Evolutionary conservation across 2,113 vertebrate genomes (phyloP), one percentile per base, ranked within the genome.

Genomic region (Austrofundulus limnaeus): DNA sequence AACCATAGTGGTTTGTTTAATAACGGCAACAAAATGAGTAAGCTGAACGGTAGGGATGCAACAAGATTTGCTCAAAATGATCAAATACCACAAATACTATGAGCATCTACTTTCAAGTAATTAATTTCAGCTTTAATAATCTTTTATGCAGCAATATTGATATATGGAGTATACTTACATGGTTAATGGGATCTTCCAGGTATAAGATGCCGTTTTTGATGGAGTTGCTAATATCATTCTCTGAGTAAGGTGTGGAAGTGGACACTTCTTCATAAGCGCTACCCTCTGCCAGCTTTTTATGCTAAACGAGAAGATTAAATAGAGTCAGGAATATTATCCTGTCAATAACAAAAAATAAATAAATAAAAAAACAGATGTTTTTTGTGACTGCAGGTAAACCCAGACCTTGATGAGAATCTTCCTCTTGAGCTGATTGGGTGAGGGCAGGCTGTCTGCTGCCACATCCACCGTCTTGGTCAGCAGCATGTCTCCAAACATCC

Each of bases 191-290:
- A 85, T 99, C 97, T 86, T 98, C 96, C 70, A 99, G 86, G 85
- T 94, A 99, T 42, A 99, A 92, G 80, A 98, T 96, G 60, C 96
- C 97, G 0, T 99, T 99, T 91, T 98, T 99, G 88, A 99, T 97
- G 61, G 97, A 99, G 92, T 99, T 98, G 92, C 97, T 99, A 91
- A 98, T 98, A 84, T 98, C 97, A 0, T 97, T 98, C 88, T 99
- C 97, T 0, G 96, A 96, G 85, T 98, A 98, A 66, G 97, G 94
- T 0, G 95, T 94, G 0, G 96, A 95, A 0, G 93, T 93, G 34
- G 96, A 96, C 47, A 98, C 92, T 74, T 99, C 96, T 76, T 98
- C 97, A 0, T 98, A 98, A 52, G 96, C 94, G 13, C 96, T 98
- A 81, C 96, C 97, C 75, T 99, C 97, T 0, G 97, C 96, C 38